phyloP scores from a whole-genome alignment of 2,888 invertebrate genomes.

The Heteromyza rotundicornis region DNA sequence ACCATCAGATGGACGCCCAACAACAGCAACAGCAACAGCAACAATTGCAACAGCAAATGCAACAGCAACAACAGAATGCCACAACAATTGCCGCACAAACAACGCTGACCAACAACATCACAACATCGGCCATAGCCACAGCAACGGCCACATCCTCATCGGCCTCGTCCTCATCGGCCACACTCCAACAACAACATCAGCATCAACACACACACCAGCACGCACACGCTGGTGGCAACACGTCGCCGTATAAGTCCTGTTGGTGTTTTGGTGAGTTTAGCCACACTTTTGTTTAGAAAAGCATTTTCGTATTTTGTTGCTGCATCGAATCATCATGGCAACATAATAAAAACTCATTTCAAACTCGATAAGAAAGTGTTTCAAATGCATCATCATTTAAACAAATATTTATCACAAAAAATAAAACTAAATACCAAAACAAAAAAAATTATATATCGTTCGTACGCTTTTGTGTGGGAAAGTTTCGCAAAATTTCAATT shows the following conservation, averaged over 20 bases:
- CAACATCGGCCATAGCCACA: slow-evolving; percentile 21
- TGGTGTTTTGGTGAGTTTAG: slow-evolving; percentile 63
- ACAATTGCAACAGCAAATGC: too few species aligned
- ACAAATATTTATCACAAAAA: too few species aligned
- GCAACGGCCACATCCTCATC: slow-evolving; percentile 19
- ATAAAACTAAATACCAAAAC: too few species aligned
- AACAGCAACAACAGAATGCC: slow-evolving; percentile 19
- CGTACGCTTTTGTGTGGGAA: slow-evolving; percentile 6
- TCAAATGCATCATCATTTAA: too few species aligned
- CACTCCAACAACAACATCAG: slow-evolving; percentile 27
- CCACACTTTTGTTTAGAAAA: slow-evolving; percentile 4
- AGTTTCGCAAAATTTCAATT: too few species aligned
- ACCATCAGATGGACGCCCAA: slow-evolving; percentile 38
- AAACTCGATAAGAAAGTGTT: too few species aligned
- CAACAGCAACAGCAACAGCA: slow-evolving; percentile 34
- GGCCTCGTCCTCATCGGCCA: slow-evolving; percentile 17
- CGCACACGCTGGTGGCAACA: slow-evolving; percentile 40
- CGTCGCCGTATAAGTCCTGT: slow-evolving; percentile 56
- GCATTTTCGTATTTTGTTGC: slow-evolving; percentile 6
- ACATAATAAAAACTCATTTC: not conserved
- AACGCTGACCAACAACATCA: not conserved
- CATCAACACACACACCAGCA: slow-evolving; percentile 43
- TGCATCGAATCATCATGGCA: not conserved
- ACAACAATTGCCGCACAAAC: slow-evolving; percentile 13
- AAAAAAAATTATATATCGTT: too few species aligned